Conservation (phyloP, 2,888 invertebrate species). For the Phania funesta region DNA sequence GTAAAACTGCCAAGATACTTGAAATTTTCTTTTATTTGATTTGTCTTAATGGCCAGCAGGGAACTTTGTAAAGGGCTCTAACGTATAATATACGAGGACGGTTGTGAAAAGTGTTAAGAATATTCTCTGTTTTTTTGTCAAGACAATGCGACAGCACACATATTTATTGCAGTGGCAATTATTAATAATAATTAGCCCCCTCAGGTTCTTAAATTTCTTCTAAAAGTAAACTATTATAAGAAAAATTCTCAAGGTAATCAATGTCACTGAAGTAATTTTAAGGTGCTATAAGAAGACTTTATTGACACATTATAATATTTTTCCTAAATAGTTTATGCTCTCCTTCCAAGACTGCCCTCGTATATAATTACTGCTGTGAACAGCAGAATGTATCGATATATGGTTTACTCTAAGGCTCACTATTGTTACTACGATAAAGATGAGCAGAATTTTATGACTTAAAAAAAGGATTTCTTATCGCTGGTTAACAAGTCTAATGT, state of each 20-base stretch:
- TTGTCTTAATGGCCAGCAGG: not conserved
- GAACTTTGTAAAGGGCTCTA: not conserved
- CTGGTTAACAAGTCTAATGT: slow-evolving; percentile 4
- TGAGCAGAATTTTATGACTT: slow-evolving; percentile 15
- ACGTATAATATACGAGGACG: not conserved
- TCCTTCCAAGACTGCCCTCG: not conserved
- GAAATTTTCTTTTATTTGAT: not conserved
- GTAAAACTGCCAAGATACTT: slow-evolving; percentile 16
- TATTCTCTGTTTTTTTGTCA: no score
- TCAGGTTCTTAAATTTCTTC: no score
- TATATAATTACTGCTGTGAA: not conserved
- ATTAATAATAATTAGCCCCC: no score
- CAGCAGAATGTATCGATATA: not conserved
- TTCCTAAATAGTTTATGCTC: not conserved
- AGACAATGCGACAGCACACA: no score
- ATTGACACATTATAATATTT: not conserved
- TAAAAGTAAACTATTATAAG: no score
- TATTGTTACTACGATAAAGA: slow-evolving; percentile 10
- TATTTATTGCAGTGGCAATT: no score
- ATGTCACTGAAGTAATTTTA: no score
- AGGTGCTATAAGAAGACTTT: not conserved
- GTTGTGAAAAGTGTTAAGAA: no score
- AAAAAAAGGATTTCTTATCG: not conserved
- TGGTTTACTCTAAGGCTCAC: slow-evolving; percentile 19
- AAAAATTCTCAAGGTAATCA: no score